Conservation (phyloP, 2,888 invertebrate genomes). For the Netelia melanura region DNA sequence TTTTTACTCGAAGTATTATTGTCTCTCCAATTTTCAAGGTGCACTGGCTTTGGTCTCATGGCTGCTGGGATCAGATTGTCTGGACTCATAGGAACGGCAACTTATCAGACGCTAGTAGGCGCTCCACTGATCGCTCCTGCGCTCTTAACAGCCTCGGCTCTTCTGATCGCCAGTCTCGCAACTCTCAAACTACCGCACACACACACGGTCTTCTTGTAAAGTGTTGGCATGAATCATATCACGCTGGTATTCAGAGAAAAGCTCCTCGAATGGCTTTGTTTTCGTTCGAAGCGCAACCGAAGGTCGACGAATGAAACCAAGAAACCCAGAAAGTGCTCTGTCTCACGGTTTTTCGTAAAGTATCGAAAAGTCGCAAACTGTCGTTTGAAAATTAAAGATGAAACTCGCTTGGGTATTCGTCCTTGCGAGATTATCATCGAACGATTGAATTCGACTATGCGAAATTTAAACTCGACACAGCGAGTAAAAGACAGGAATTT, state of each 20-base stretch:
- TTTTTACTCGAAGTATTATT: not conserved
- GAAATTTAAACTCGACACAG: not conserved
- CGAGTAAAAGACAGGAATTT: not conserved
- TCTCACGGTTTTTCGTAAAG: not conserved
- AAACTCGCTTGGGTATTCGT: not conserved
- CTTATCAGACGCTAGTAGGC: conserved; percentile 83
- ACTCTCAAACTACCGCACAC: conserved; percentile 85
- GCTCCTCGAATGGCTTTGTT: not conserved
- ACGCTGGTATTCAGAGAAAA: not conserved
- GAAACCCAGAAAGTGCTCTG: not conserved
- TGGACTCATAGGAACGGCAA: conserved; percentile 84
- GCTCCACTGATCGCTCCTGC: conserved; percentile 84
- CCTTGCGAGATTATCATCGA: not conserved
- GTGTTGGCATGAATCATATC: not conserved
- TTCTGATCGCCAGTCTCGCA: conserved; percentile 83
- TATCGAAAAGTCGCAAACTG: not conserved
- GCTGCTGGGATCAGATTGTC: conserved; percentile 84
- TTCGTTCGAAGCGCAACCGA: not conserved
- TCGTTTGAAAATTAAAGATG: not conserved
- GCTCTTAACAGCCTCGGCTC: conserved; percentile 82
- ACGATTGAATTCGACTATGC: too few species aligned
- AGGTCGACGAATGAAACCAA: not conserved
- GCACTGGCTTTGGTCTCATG: conserved; percentile 85
- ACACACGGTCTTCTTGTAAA: conserved; percentile 84
- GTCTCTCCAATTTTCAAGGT: conserved; percentile 75